Conservation (phyloP, 2,797 vertebrate genomes). For the Crypturellus tataupa region DNA sequence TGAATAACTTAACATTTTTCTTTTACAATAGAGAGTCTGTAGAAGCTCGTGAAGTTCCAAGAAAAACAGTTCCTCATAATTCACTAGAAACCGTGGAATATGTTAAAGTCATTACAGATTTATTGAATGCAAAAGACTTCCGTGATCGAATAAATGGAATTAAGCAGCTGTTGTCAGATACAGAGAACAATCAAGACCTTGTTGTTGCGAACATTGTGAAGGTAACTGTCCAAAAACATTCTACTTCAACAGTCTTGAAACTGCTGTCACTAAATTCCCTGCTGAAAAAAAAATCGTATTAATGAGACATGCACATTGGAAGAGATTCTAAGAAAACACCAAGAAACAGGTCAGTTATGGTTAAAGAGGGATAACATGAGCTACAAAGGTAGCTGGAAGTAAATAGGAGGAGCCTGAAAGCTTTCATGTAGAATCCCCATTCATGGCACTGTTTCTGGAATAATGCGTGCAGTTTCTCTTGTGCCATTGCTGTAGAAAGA, state of each 20-base stretch:
- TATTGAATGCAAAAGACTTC: constrained; percentile 91
- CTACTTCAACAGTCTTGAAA: neutral
- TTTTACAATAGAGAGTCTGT: constrained; percentile 67
- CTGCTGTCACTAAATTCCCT: neutral
- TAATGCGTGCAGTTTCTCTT: neutral
- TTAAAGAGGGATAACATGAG: neutral
- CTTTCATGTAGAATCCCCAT: neutral
- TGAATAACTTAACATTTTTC: neutral
- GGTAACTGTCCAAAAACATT: constrained; percentile 44
- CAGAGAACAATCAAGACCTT: constrained; percentile 86
- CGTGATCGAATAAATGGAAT: constrained; percentile 90
- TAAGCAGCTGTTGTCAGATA: constrained; percentile 87
- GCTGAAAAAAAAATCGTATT: neutral
- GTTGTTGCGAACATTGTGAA: constrained; percentile 86
- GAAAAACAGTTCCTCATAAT: constrained; percentile 82
- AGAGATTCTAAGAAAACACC: too few species aligned
- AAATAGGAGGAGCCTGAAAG: neutral
- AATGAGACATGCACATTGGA: too few species aligned
- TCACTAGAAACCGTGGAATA: constrained; percentile 89
- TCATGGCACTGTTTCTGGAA: neutral
- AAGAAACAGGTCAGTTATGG: neutral
- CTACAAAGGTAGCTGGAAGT: neutral
- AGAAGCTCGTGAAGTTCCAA: constrained; percentile 77
- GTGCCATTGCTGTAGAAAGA: neutral
- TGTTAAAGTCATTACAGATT: constrained; percentile 82